phyloP scores from a whole-genome alignment of 1,140 invertebrate genomes.

The Panagrolaimus sp. region DNA sequence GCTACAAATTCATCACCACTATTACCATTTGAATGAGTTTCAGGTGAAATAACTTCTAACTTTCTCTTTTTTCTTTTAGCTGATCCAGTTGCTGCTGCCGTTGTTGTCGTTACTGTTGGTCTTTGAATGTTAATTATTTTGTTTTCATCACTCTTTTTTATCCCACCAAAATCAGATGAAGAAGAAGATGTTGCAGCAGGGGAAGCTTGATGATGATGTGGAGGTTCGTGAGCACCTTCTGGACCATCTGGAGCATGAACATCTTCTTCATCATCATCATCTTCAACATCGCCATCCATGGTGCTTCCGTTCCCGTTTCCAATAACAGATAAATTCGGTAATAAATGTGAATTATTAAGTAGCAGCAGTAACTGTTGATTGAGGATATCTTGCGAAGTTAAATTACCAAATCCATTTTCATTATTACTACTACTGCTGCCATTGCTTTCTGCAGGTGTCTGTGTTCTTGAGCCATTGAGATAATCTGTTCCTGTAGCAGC shows the following conservation, averaged over 20 bases:
- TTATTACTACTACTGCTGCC: neutral
- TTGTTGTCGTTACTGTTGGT: too few relatives aligned
- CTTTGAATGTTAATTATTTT: neutral
- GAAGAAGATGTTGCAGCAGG: neutral
- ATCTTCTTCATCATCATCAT: neutral
- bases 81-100: neutral
- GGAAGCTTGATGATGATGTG: neutral
- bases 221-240: neutral
- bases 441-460: neutral
- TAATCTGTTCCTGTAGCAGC: too few relatives aligned
- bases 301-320: too few relatives aligned
- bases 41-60: neutral
- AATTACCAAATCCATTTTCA: neutral
- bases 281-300: neutral
- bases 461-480: neutral
- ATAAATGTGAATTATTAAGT: neutral
- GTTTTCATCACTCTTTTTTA: neutral
- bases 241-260: neutral
- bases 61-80: conserved; percentile 1
- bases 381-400: neutral
- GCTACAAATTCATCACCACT: neutral
- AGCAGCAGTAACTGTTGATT: neutral
- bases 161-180: neutral
- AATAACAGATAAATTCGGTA: neutral
- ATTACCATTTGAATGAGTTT: neutral